Conservation (phyloP, 2,888 invertebrate genomes). For the Leptarthrus brevirostris region DNA sequence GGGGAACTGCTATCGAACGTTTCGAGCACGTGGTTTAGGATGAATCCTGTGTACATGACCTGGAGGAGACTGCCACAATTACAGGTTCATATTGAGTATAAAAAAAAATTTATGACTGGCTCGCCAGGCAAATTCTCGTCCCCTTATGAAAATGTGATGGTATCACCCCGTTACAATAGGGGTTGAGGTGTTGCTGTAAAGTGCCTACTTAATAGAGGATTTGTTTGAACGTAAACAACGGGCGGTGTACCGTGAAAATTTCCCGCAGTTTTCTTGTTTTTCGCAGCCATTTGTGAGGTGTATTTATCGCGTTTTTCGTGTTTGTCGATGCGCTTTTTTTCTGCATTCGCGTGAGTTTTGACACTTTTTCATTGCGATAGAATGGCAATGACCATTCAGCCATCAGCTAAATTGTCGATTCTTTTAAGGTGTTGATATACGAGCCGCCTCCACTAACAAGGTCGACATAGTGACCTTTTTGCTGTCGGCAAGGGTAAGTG, state of each 20-base stretch:
- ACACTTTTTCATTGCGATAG: background rate
- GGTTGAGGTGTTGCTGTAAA: too few relatives aligned
- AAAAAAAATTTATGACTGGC: too few relatives aligned
- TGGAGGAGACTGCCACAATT: too few relatives aligned
- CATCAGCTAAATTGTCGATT: background rate
- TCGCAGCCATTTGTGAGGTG: background rate
- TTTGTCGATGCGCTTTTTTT: background rate
- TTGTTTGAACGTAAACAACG: background rate
- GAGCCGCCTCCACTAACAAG: background rate
- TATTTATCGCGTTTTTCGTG: background rate
- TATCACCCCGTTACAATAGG: too few relatives aligned
- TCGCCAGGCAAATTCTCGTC: too few relatives aligned
- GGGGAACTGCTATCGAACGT: too few relatives aligned
- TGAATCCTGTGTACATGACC: too few relatives aligned
- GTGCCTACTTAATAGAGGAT: background rate
- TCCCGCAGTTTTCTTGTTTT: background rate
- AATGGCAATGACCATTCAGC: background rate
- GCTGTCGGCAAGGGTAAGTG: background rate
- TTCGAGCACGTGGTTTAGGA: too few relatives aligned
- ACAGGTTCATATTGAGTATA: too few relatives aligned
- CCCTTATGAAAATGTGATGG: too few relatives aligned
- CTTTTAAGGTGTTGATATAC: background rate
- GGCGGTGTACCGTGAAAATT: background rate
- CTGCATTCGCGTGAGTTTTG: background rate
- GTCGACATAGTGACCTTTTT: constrained; percentile 6